phyloP scores from a whole-genome alignment of 2,113 vertebrate species.

The Centropus unirufus region DNA sequence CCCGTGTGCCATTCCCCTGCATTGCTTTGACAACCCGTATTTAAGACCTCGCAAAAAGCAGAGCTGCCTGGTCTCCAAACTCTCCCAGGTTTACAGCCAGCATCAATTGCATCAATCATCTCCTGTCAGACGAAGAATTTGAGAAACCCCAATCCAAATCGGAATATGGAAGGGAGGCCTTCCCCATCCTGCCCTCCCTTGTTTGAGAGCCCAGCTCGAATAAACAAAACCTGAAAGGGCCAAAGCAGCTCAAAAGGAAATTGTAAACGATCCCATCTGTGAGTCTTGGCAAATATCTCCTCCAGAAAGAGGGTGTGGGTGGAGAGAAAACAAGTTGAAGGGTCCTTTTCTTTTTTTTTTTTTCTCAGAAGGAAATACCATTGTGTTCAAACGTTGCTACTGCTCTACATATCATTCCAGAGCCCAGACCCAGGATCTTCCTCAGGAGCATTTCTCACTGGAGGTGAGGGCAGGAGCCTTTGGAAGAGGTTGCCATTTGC shows the following conservation, averaged over 20 bases:
- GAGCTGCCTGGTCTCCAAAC: background rate
- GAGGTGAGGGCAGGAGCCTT: constrained; percentile 16
- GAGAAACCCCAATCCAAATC: constrained; percentile 18
- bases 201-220: constrained; percentile 54
- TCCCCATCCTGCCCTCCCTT: constrained; percentile 12
- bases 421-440: background rate
- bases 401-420: constrained; percentile 45
- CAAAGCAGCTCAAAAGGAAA: constrained; percentile 69
- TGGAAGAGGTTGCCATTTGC: background rate
- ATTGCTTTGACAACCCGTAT: background rate
- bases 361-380: constrained; percentile 58
- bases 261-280: constrained; percentile 74
- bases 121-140: constrained; percentile 48
- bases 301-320: background rate
- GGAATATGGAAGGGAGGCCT: constrained; percentile 29
- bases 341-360: background rate
- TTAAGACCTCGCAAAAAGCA: background rate
- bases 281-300: constrained; percentile 60
- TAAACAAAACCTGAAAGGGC: constrained; percentile 73
- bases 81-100: constrained; percentile 30
- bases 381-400: constrained; percentile 24
- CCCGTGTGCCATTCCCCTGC: background rate
- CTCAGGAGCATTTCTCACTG: constrained; percentile 27
- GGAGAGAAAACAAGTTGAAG: constrained; percentile 53
- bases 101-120: constrained; percentile 47